Evolutionary conservation across 2,888 invertebrate genomes (phyloP), one percentile per base, ranked within the genome.

Genomic region (Leptinotarsa juncta): DNA sequence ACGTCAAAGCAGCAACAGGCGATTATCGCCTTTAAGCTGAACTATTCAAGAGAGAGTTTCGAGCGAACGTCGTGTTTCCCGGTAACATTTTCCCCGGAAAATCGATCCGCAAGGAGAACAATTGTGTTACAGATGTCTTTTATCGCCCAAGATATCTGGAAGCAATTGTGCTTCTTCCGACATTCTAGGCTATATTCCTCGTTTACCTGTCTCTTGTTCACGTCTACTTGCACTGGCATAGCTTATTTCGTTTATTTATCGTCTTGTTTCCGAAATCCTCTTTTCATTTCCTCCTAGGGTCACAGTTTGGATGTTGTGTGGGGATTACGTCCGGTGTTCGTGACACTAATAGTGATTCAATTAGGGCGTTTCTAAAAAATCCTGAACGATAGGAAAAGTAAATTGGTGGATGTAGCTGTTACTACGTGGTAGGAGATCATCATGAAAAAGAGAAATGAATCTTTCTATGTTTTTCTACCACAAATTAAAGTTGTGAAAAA

Each of bases 181-280:
- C 83, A 84, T 84, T 82, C 82, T 80, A 81, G 80, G 79, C 83
- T 83, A 73, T 80, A 80, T 79, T 80, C 79, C 78, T 73, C 73
- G 80, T 83, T 81, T 81, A 84, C 84, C 84, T 84, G 83, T 83
- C 82, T 77, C 75, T 73, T 79, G 70, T 82, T 76, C 72, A 65
- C 79, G 71, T 81, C 82, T 79, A 76, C 77, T 74, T 77, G 79
- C 80, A 73, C 77, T 69, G 79, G 83, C 82, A 84, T 83, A 84
- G 83, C 85, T 84, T 83, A 84, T 84, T 85, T 82, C 81, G 83
- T 82, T 84, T 86, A 85, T 85, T 85, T 86, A 85, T 86, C 81
- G 84, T 81, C 84, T 83, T 84, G 83, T 86, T 86, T 83, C 80
- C 82, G 81, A 79, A 80, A 76, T 79, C 81, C 79, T 78, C 76